A percentile compares a stretch with the other conserved stretches of the same genome.
Evolutionary conservation across 2,113 vertebrate genomes (phyloP).

Genomic region (Elaphurus davidianus): DNA sequence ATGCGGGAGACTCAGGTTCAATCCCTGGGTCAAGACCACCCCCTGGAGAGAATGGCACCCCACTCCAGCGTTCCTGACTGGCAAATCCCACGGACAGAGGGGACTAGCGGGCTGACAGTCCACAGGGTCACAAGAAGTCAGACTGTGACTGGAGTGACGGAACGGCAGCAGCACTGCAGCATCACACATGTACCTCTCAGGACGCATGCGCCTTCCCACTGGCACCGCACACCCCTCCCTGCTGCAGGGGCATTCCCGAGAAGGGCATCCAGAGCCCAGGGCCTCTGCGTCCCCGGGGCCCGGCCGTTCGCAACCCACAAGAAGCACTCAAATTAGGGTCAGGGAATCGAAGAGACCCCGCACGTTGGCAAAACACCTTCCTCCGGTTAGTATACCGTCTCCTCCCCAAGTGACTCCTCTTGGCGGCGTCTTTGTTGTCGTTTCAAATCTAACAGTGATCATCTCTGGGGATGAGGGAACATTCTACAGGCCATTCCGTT

Average conservation of each 20-base stretch:
- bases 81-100: background rate
- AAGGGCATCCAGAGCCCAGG: background rate
- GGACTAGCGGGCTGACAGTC: background rate
- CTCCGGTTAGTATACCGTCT: background rate
- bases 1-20: background rate
- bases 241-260: background rate
- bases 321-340: background rate
- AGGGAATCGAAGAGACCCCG: background rate
- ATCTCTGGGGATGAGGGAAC: background rate
- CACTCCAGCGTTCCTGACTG: background rate
- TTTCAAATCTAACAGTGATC: background rate
- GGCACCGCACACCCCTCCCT: background rate
- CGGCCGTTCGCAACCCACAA: background rate
- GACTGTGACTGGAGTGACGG: background rate
- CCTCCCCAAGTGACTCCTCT: background rate
- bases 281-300: background rate
- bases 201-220: background rate
- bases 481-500: background rate
- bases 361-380: background rate
- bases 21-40: background rate
- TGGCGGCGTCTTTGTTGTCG: background rate
- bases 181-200: background rate
- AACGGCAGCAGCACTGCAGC: background rate
- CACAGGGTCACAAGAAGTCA: background rate
- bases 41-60: background rate